Conservation (phyloP, 1,140 invertebrate genomes). For the Caenorhabditis brenneri region DNA sequence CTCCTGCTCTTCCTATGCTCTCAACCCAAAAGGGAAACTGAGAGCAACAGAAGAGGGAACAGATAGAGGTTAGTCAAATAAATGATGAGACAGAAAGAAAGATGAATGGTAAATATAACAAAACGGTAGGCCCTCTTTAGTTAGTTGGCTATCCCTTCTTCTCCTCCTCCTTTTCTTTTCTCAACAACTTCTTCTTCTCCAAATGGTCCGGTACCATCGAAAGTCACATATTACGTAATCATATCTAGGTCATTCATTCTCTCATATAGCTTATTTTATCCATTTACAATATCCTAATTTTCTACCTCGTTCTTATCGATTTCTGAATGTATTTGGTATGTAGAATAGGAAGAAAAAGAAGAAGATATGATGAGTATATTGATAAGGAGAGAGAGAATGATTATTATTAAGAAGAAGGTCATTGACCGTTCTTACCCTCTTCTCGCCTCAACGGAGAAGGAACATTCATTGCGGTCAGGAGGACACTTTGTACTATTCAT, state of each 20-base stretch:
- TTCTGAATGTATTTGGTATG: neutral
- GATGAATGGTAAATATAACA: conserved; percentile 34
- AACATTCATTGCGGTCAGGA: neutral
- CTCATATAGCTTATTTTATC: too few species aligned
- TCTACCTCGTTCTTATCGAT: conserved; percentile 13
- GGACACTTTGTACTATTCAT: too few species aligned
- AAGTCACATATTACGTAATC: neutral
- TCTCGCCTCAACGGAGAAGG: neutral
- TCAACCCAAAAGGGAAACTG: neutral
- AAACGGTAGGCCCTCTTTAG: neutral
- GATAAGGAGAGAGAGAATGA: neutral
- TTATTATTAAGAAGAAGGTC: conserved; percentile 3
- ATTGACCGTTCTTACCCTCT: neutral
- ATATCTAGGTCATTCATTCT: too few species aligned
- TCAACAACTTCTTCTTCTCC: neutral
- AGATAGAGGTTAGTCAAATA: conserved; percentile 32
- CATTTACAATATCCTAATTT: neutral
- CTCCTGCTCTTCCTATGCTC: neutral
- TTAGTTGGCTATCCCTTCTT: neutral
- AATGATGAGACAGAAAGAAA: neutral
- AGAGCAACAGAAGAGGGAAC: neutral
- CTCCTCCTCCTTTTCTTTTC: neutral
- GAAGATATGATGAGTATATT: neutral
- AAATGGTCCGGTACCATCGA: neutral
- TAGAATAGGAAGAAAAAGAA: neutral